Base-by-base conservation (phyloP, 2,888 invertebrate species). In the Meghimatium bilineatum region DNA sequence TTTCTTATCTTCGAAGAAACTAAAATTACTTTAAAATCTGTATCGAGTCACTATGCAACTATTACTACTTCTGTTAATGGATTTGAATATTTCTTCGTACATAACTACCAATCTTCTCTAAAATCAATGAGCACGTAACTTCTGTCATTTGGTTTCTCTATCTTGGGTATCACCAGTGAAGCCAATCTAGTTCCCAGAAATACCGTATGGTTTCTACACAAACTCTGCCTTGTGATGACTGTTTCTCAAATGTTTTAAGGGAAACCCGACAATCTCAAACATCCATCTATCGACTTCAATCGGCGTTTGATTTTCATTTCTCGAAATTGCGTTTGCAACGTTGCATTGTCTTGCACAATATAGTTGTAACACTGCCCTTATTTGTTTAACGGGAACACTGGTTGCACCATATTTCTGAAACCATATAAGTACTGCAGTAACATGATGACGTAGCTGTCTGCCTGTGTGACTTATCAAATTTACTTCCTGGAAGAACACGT, bases 121-220 rank as follows among this genome's bases (percentile, higher is more conserved):
- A 12, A 44, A 44, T 5, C 44, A 44, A 44, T 44, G 44, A 44
- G 12, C 44, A 44, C 5, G 12, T 44, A 44, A 12, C 44, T 44
- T 44, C 44, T 8, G 44, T 44, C 12, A 0, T 29, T 63, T 23
- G 17, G 3, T 78, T 63, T 36, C 66, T 52, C n/a, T 14, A n/a
- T 3, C 29, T 60, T 78, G 36, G 14, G 63, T 38, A 36, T 38
- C 66, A 60, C 60, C 78, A 63, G 26, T 36, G 78, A 78, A 78
- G 63, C 78, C 78, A 78, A n/a, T 63, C 36, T n/a, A 12, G 38
- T 78, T 26, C 78, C 77, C 78, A n/a, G 63, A 38, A 78, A 34
- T 29, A 63, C 26, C 32, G 1, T 63, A 78, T 34, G 78, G 78
- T 38, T 78, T 78, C 78, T 78, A 1, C 17, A 20, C 71, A 44